A percentile compares a stretch with the other conserved stretches of the same genome.
Evolutionary conservation across 92 coral and sea anemone genomes (phyloP).

Genomic region (Phenganax subtilis): DNA sequence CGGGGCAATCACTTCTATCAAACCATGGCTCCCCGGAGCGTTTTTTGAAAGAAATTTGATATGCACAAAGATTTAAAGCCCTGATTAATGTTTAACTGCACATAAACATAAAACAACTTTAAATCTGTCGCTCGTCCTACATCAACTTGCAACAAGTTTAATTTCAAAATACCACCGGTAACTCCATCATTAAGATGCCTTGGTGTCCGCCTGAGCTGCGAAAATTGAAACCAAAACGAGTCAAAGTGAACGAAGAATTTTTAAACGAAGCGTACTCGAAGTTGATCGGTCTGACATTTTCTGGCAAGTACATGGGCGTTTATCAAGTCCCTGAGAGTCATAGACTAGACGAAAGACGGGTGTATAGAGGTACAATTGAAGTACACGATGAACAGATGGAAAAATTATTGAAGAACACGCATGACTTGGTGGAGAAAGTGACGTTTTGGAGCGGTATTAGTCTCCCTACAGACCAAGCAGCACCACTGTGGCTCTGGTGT

Average conservation of each 20-base stretch:
- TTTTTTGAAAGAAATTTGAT: neutral
- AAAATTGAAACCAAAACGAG: slow-evolving; percentile 6
- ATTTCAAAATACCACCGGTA: neutral
- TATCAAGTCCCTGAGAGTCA: slow-evolving; percentile 28
- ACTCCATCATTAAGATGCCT: slow-evolving; percentile 19
- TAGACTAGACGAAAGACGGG: slow-evolving; percentile 27
- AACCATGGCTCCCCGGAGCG: neutral
- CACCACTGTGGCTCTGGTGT: slow-evolving; percentile 27
- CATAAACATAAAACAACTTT: neutral
- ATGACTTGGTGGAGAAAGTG: slow-evolving; percentile 14
- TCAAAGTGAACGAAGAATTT: slow-evolving; percentile 28
- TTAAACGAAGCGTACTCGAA: slow-evolving; percentile 25
- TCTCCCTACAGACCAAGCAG: neutral
- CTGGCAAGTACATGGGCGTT: slow-evolving; percentile 39
- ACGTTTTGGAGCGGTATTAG: slow-evolving; percentile 38
- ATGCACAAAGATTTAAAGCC: neutral
- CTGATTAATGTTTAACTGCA: slow-evolving; percentile 4
- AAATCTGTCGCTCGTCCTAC: neutral
- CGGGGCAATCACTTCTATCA: neutral
- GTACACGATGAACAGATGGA: slow-evolving; percentile 17
- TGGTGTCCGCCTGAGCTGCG: slow-evolving; percentile 40
- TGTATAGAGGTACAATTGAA: slow-evolving; percentile 26
- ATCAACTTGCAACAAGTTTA: neutral
- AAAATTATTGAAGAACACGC: slow-evolving; percentile 12
- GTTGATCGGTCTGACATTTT: slow-evolving; percentile 35